Evolutionary conservation across 2,888 invertebrate species (phyloP), one percentile per base, ranked within the genome.

Genomic region (Drosophila austrosaltans): DNA sequence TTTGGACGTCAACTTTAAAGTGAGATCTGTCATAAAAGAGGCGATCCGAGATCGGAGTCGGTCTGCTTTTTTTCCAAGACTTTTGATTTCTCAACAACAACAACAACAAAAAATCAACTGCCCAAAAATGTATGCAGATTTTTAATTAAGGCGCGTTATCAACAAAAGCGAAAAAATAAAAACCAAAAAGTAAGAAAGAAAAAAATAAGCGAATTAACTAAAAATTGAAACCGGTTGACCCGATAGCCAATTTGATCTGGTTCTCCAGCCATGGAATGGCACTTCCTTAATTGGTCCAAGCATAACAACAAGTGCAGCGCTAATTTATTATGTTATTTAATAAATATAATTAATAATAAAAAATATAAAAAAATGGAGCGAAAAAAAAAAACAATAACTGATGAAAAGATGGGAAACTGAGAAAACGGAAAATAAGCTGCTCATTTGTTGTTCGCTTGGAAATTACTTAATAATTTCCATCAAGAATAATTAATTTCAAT

Each of bases 381-480:
- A 16, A 69, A 40, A 66, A 62, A 39, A 63, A 59, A 63, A 54
- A 20, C 2, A 7, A 44, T 1, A 20, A 54, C 44, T 36, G 25
- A 60, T 42, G 62, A 48, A 48, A 10, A 25, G 48, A 16, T 8
- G 8, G 48, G 3, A 48, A 48, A 20, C 20, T 48, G 22, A 48
- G 48, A 25, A 48, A 25, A 48, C 10, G 25, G 48, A 48, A 30
- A 63, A 40, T 44, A 54, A 16, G 16, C 58, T 36, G 65, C 81
- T 76, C 74, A 72, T 79, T 79, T 79, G 70, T 67, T 66, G 74
- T 39, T 75, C 68, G 61, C 70, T 78, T 77, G 68, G 78, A 87
- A 86, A 86, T 86, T 87, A 87, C 86, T 86, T 86, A 85, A 86
- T 86, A 86, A 87, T 83, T 87, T 76, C 77, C 77, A 78, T 83